These are phyloP conservation scores for Tenualosa ilisha DNA, from an alignment of 2,797 vertebrate species.

Conservation along the genomic window DNA sequence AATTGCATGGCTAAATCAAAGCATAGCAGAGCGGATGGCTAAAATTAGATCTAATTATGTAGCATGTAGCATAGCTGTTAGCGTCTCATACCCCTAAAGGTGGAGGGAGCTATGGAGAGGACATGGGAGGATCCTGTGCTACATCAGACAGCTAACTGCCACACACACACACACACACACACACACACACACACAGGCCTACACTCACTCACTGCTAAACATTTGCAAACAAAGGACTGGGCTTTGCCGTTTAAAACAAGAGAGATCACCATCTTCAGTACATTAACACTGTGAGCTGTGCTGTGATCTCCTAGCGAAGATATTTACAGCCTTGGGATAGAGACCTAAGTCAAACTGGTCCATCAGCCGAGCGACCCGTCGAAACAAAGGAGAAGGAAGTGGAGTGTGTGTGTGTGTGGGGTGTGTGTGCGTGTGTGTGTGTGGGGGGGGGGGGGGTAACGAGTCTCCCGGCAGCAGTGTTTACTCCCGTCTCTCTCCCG, in stretches of 20 bases:
- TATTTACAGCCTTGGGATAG: neutral
- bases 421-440: neutral
- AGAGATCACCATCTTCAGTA: neutral
- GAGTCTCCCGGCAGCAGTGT: constrained; percentile 35
- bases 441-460: neutral
- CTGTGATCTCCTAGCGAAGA: neutral
- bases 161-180: neutral
- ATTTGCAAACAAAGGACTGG: neutral
- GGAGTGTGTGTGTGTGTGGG: neutral
- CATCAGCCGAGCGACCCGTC: constrained; percentile 31
- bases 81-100: constrained; percentile 53
- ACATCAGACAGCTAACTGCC: constrained; percentile 26
- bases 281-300: no score
- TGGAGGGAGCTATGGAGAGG: constrained; percentile 39
- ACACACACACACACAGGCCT: neutral
- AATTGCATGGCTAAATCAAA: neutral
- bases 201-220: neutral
- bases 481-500: constrained; percentile 37
- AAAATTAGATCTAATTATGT: constrained; percentile 60
- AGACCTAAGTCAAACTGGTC: constrained; percentile 15
- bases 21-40: constrained; percentile 49
- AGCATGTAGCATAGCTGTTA: constrained; percentile 28
- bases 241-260: neutral
- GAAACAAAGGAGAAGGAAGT: constrained; percentile 31
- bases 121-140: constrained; percentile 31